Base-by-base conservation (phyloP, 2,888 invertebrate species). In the Spodoptera littoralis region DNA sequence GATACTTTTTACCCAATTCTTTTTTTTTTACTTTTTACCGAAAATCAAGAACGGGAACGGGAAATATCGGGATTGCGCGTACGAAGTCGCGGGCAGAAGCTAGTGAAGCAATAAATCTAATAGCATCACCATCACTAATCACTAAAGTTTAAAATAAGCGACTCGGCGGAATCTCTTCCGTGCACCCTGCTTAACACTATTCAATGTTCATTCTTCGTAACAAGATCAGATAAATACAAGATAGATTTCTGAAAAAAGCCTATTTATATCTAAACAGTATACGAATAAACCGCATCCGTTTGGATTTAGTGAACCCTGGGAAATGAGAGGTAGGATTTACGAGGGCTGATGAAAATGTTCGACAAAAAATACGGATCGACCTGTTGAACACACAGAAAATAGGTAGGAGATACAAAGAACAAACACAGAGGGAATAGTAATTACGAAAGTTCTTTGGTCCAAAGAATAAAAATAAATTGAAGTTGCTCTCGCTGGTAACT, bases 361-460 rank as follows among this genome's bases (percentile, higher is more conserved):
- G 81, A 76, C 73, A 78, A 83, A 80, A 83, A 72, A 81, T 80
- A 76, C 68, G 27, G 62, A 54, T 55, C 18, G 47, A 85, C 85
- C 86, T 84, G 84, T 85, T 85, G 84, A 82, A 72, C 61, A 63
- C 13, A 57, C 55, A 45, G 59, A 68, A 74, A 69, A 63, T 59
- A 12, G 12, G 46, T 59, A 12, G 12, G 46, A 58, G 12, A 58
- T 58, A 30, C 36, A 55, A 67, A 50, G 13, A 51, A 56, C 70
- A 64, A 58, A 77, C 77, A 76, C 73, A 70, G 62, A 67, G 68
- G 60, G 79, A 81, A 83, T 74, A 66, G 81, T 85, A 87, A 88
- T 87, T 85, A 84, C 81, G 69, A 78, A 87, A 85, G 79, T 84
- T 82, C 77, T 76, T 76, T 73, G 73, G 70, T 68, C 76, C 77